Conservation (phyloP, 2,888 invertebrate species). For the Leptinotarsa peninsularis region DNA sequence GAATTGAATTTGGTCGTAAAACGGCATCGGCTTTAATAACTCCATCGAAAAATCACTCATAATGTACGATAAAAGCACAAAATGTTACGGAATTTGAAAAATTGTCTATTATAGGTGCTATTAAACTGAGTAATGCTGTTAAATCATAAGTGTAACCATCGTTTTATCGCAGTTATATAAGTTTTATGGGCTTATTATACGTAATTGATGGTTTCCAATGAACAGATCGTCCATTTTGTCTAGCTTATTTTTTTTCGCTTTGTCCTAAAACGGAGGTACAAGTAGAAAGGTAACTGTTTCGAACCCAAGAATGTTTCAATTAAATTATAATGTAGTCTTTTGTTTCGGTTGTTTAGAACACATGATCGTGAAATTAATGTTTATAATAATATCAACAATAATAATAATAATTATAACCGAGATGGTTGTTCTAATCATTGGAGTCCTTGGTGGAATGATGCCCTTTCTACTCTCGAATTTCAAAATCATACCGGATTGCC, state of each 20-base stretch:
- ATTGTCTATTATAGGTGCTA: constrained; percentile 42
- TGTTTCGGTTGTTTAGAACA: neutral
- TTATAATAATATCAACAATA: no score
- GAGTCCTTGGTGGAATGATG: no score
- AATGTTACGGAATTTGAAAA: constrained; percentile 42
- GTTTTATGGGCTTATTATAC: constrained; percentile 34
- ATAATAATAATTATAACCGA: no score
- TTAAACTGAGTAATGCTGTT: constrained; percentile 39
- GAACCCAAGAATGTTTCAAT: neutral
- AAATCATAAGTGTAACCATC: constrained; percentile 39
- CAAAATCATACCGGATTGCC: no score
- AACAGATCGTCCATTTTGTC: constrained; percentile 11
- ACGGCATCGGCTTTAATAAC: constrained; percentile 30
- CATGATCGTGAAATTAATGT: neutral
- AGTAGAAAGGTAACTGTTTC: neutral
- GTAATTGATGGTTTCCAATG: constrained; percentile 33
- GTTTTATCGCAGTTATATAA: constrained; percentile 39
- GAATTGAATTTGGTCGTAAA: constrained; percentile 27
- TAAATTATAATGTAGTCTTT: neutral
- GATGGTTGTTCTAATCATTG: no score
- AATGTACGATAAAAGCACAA: constrained; percentile 31
- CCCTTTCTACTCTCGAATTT: no score
- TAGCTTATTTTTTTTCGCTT: constrained; percentile 13
- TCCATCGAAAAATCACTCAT: constrained; percentile 31
- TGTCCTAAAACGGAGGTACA: neutral